These are phyloP conservation scores for Carterocephalus palaemon DNA, from an alignment of 2,888 invertebrate species.

Conservation along the genomic window DNA sequence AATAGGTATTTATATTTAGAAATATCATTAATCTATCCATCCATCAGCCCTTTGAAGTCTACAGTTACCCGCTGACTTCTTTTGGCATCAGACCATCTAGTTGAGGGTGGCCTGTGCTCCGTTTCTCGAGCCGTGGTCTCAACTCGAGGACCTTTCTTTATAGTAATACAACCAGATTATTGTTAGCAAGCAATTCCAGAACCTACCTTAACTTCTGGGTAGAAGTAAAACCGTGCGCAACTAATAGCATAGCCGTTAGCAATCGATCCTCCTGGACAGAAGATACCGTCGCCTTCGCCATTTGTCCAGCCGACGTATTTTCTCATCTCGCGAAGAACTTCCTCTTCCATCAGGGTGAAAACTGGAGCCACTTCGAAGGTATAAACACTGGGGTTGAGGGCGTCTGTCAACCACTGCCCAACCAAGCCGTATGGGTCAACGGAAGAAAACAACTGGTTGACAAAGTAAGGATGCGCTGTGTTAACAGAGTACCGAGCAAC, in stretches of 20 bases:
- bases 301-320: conserved; percentile 85
- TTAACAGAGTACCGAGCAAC: conserved; percentile 89
- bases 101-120: too few species aligned
- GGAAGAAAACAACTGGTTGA: conserved; percentile 92
- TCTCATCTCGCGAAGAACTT: conserved; percentile 88
- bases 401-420: conserved; percentile 92
- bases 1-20: too few species aligned
- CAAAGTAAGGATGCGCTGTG: conserved; percentile 93
- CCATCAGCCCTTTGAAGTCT: too few species aligned
- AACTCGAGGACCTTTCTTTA: too few species aligned
- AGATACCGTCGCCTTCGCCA: conserved; percentile 90
- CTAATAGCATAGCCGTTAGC: conserved; percentile 95
- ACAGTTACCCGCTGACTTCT: too few species aligned
- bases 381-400: conserved; percentile 91
- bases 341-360: conserved; percentile 92
- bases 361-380: conserved; percentile 95
- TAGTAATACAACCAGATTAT: conserved; percentile 2
- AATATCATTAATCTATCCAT: too few species aligned
- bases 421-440: conserved; percentile 91
- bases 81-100: too few species aligned
- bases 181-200: too few species aligned
- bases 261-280: conserved; percentile 93
- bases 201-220: conserved; percentile 86
- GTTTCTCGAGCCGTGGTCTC: too few species aligned
- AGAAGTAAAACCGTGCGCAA: conserved; percentile 85